Conservation (phyloP, 2,888 invertebrate species). For the Oithona nana region DNA sequence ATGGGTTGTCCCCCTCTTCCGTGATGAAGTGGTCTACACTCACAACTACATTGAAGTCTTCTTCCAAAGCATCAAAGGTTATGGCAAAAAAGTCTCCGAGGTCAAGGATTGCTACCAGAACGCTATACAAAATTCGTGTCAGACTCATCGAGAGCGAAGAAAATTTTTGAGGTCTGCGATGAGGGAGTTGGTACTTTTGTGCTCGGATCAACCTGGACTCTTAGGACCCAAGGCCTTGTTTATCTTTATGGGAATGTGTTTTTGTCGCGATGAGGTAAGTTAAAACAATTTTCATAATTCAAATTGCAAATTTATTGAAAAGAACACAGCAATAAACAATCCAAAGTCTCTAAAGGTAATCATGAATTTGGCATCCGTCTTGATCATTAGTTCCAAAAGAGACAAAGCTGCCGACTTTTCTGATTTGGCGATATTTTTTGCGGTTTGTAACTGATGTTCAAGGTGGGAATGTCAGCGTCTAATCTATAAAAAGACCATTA, state of each 20-base stretch:
- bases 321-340: too few relatives aligned
- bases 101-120: slow-evolving; percentile 84
- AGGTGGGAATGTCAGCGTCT: too few relatives aligned
- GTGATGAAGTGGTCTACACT: slow-evolving; percentile 91
- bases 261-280: slow-evolving; percentile 86
- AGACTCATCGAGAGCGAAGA: slow-evolving; percentile 74
- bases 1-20: slow-evolving; percentile 80
- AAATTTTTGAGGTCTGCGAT: slow-evolving; percentile 88
- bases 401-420: too few relatives aligned
- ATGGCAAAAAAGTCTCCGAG: slow-evolving; percentile 75
- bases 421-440: too few relatives aligned
- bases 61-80: slow-evolving; percentile 88
- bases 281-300: too few relatives aligned
- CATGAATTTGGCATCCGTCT: too few relatives aligned
- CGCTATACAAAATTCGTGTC: slow-evolving; percentile 65
- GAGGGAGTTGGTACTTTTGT: slow-evolving; percentile 78
- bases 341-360: too few relatives aligned
- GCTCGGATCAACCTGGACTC: slow-evolving; percentile 93
- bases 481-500: too few relatives aligned
- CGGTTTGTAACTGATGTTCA: too few relatives aligned
- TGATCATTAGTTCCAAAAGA: too few relatives aligned
- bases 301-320: too few relatives aligned
- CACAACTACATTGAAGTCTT: slow-evolving; percentile 79
- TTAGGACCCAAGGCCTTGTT: slow-evolving; percentile 90
- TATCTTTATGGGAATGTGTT: slow-evolving; percentile 86